A percentile compares a stretch with the other conserved stretches of the same genome.
Evolutionary conservation across 2,797 vertebrate species (phyloP).

Genomic region (Lepidocolaptes lacrymiger): DNA sequence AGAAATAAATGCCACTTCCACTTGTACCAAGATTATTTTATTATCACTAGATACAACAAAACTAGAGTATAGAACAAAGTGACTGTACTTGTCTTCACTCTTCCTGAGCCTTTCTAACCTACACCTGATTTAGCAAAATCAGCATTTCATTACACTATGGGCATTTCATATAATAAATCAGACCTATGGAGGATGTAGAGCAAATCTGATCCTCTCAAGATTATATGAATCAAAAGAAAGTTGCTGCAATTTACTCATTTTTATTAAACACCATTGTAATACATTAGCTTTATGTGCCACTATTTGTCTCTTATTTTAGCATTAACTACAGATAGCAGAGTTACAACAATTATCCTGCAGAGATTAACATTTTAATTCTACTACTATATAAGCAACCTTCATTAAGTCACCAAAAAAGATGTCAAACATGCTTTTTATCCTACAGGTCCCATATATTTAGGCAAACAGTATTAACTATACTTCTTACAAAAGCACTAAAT

Average conservation of each 20-base stretch:
- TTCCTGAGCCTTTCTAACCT: background rate
- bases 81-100: background rate
- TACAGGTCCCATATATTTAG: background rate
- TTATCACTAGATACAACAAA: background rate
- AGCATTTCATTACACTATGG: background rate
- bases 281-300: background rate
- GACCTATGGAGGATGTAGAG: background rate
- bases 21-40: background rate
- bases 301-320: background rate
- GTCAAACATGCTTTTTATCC: background rate
- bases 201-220: background rate
- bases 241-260: background rate
- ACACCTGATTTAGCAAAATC: background rate
- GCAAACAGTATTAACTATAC: background rate
- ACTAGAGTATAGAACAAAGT: background rate
- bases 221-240: background rate
- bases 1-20: background rate
- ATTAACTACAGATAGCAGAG: background rate
- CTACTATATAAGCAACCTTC: background rate
- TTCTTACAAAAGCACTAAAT: background rate
- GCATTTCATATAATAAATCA: background rate
- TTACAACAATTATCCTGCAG: background rate
- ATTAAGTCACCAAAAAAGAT: background rate
- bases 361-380: background rate
- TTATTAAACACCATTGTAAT: background rate